Evolutionary conservation across 1,140 invertebrate genomes (phyloP), one percentile per base, ranked within the genome.

Genomic region (Macrobrachium rosenbergii): DNA sequence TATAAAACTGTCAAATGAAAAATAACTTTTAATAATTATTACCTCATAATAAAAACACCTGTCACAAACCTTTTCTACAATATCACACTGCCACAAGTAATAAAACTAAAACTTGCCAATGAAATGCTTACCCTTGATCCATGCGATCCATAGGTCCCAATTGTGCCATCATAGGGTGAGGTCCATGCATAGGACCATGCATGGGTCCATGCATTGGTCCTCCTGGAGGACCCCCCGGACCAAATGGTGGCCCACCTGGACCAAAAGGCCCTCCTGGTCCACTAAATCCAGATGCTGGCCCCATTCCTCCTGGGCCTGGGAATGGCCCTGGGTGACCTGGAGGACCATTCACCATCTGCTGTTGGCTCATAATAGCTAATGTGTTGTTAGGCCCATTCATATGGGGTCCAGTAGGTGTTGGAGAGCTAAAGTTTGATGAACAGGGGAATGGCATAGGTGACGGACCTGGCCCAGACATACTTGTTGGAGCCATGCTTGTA

Each of bases 261-360:
- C 86, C 91, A 77, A 91, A 90, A 52, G 88, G 83, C 75, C 88
- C 89, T 64, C 88, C 83, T 43, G 89, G 89, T 14, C 88, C 90
- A 45, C 80, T 88, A 89, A 91, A 89, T 43, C 88, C 89, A 17
- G 52, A 52, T 52, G 8, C 52, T 52, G 90, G 81, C 19, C 90
- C 89, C n/a, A 91, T 91, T 17, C 90, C 90, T 78, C 88, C 89
- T 17, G 87, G 89, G 37, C 88, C 88, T 16, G 89, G 89, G 59
- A 89, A 89, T 37, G 85, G 83, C 23, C 89, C 89, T 60, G 87
- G 89, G 58, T 88, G 87, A 67, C 87, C 83, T 45, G 88, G 88
- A 58, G 89, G 89, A 45, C 89, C 89, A 88, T 90, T 90, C 37
- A 88, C 87, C 83, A 90, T 87, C 64, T 83, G 87, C 72, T 77